Evolutionary conservation across 2,888 invertebrate genomes (phyloP).

Genomic region (Cosmopolites sordidus): DNA sequence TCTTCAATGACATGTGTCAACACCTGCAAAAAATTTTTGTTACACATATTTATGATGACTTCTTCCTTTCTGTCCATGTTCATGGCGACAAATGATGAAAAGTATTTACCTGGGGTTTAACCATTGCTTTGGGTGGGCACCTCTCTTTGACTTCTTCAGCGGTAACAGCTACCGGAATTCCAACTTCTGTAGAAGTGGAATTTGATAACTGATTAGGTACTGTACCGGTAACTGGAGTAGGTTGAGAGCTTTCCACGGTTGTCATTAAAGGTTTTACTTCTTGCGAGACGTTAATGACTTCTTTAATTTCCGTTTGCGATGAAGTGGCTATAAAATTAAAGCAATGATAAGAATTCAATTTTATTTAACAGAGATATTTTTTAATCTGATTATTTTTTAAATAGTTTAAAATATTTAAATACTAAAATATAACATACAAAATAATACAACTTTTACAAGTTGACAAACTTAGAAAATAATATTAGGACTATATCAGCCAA

Average conservation of each 20-base stretch:
- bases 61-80: not conserved
- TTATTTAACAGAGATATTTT: no score
- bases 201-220: slow-evolving; percentile 7
- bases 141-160: slow-evolving; percentile 48
- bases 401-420: no score
- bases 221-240: slow-evolving; percentile 44
- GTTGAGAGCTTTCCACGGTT: slow-evolving; percentile 35
- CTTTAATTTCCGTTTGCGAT: slow-evolving; percentile 31
- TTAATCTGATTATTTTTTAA: no score
- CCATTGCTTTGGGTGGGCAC: slow-evolving; percentile 83
- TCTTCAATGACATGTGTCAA: slow-evolving; percentile 95
- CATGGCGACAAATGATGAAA: no score
- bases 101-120: slow-evolving; percentile 69
- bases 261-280: slow-evolving; percentile 29
- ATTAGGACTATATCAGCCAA: no score
- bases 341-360: no score
- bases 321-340: slow-evolving; percentile 28
- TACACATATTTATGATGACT: not conserved
- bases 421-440: no score
- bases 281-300: slow-evolving; percentile 23
- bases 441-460: no score
- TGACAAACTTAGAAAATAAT: no score
- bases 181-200: slow-evolving; percentile 37
- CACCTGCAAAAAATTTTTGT: slow-evolving; percentile 56
- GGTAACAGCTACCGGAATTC: slow-evolving; percentile 41